Conservation (phyloP, 2,113 vertebrate species). For the Cyanoramphus novaezelandiae region DNA sequence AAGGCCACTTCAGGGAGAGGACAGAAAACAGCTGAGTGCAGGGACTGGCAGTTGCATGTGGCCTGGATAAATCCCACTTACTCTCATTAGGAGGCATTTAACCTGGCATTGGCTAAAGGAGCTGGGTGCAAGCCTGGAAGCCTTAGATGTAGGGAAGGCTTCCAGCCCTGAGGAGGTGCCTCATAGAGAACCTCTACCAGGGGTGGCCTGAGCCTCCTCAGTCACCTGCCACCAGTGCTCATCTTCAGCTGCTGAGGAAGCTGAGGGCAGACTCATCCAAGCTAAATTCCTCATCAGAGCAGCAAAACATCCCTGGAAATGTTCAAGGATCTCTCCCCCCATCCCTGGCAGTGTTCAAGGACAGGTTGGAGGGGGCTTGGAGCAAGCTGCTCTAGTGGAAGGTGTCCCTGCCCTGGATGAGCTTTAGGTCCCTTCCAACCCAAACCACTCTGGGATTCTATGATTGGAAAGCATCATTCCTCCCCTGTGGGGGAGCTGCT, state of each 20-base stretch:
- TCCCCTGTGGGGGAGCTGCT: not conserved
- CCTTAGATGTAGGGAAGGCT: not conserved
- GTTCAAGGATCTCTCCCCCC: too few species aligned
- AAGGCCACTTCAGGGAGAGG: not conserved
- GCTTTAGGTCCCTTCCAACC: not conserved
- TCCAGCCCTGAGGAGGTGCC: not conserved
- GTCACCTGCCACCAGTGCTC: not conserved
- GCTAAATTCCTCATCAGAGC: not conserved
- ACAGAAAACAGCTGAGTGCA: too few species aligned
- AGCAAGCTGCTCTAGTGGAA: not conserved
- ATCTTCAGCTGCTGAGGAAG: not conserved
- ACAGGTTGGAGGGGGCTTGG: not conserved
- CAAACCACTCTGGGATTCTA: not conserved
- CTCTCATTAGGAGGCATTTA: not conserved
- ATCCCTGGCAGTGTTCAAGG: not conserved
- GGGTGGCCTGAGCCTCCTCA: not conserved
- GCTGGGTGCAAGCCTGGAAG: not conserved
- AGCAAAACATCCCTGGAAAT: not conserved
- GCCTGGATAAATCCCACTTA: fast-evolving
- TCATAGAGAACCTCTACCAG: not conserved
- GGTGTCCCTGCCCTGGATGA: not conserved
- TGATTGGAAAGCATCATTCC: not conserved
- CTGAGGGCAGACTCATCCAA: not conserved
- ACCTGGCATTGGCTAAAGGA: not conserved
- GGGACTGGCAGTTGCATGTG: fast-evolving